Base-by-base conservation (phyloP, 2,113 vertebrate species). In the Willisornis vidua region DNA sequence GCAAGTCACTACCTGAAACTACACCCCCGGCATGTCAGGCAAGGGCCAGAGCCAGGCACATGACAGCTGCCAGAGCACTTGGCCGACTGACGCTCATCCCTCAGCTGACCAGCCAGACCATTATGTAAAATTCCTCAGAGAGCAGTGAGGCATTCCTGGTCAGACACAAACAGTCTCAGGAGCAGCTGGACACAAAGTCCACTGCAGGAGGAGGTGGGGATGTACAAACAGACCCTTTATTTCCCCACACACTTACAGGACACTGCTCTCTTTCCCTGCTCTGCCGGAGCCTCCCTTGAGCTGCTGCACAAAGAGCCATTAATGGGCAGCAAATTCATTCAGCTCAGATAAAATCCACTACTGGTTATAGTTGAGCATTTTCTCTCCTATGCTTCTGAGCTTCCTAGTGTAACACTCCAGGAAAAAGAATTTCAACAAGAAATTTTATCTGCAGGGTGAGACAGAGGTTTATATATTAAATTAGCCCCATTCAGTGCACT, bases 41-140 rank as follows among this genome's bases (percentile, higher is more conserved):
- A 0, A 62, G 51, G 71, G 73, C 28, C 51, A 59, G 85, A 24
- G 33, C n/a, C 19, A 68, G 9, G 3, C 81, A 88, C 70, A 93
- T 6, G 37, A 90, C 51, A 77, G 51, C 45, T 79, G 82, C 6
- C 13, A 87, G 74, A 68, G 49, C 18, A 13, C 43, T 95, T 96
- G 96, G 89, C 96, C 93, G 90, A 73, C 6, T 3, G 63, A 37
- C 3, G 7, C 43, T 86, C 12, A 1, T 12, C 49, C 52, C 90
- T 96, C 96, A 96, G 96, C 95, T 97, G 96, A 96, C 93, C 11
- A 7, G 62, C 55, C 92, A 88, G 49, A 72, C 37, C 1, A 0
- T 92, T 93, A 89, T 81, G 83, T 91, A 93, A 97, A 97, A 95
- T 96, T 96, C 94, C 90, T 95, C 77, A 83, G 84, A 29, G 2